A percentile compares a stretch with the other conserved stretches of the same genome.
These are phyloP conservation scores for Merops nubicus DNA, from an alignment of 2,113 vertebrate genomes.

Conservation along the genomic window DNA sequence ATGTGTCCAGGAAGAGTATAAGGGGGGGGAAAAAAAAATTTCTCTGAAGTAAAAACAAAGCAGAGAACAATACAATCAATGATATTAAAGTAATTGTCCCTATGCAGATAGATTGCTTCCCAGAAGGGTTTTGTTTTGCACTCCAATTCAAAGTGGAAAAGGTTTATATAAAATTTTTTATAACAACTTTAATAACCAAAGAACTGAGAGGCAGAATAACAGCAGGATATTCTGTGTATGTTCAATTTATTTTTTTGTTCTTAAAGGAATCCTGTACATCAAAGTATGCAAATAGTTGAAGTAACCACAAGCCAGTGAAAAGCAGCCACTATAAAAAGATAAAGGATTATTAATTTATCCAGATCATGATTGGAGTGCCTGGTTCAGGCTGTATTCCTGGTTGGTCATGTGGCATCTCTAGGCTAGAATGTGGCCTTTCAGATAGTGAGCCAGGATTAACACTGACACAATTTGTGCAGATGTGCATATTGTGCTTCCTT, in stretches of 20 bases:
- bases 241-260: background rate
- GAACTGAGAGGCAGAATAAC: background rate
- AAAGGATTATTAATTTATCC: background rate
- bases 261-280: background rate
- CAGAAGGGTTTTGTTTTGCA: background rate
- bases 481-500: background rate
- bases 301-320: background rate
- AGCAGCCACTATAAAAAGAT: background rate
- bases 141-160: background rate
- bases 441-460: background rate
- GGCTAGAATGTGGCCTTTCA: background rate
- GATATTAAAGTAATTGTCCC: background rate
- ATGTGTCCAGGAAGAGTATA: background rate
- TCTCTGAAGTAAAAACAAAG: background rate
- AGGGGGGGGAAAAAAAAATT: accelerated
- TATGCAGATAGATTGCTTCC: background rate
- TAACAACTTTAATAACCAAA: background rate
- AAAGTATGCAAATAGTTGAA: background rate
- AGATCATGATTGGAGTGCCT: background rate
- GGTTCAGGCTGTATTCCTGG: background rate
- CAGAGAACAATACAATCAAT: background rate
- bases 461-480: background rate
- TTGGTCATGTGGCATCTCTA: background rate
- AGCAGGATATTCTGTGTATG: background rate
- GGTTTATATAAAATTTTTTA: background rate